phyloP scores from a whole-genome alignment of 1,140 invertebrate genomes.

The Drosophila azteca region DNA sequence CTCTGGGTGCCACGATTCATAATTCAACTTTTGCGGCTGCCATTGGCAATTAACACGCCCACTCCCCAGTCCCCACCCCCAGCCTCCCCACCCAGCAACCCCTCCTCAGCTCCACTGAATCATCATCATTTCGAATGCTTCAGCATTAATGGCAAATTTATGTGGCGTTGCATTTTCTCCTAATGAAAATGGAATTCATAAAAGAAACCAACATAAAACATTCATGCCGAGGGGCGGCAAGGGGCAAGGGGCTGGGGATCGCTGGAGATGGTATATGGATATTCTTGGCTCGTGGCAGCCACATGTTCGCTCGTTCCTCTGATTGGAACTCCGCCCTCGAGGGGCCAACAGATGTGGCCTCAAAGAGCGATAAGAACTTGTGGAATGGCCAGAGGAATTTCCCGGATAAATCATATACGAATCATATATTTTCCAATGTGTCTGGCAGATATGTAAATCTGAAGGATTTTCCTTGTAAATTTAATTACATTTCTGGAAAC shows the following conservation, averaged over 20 bases:
- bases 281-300: slow-evolving; percentile 45
- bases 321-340: slow-evolving; percentile 14
- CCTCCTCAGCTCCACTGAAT: slow-evolving; percentile 1
- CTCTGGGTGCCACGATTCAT: slow-evolving; percentile 12
- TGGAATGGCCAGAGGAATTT: slow-evolving; percentile 22
- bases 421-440: slow-evolving; percentile 40
- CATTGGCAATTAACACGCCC: slow-evolving; percentile 56
- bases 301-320: slow-evolving; percentile 21
- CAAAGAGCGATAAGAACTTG: background rate
- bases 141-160: slow-evolving; percentile 56
- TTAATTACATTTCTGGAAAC: no score
- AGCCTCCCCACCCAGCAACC: no score
- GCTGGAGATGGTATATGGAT: background rate
- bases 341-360: slow-evolving; percentile 19
- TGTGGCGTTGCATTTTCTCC: slow-evolving; percentile 57
- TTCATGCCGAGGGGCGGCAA: background rate
- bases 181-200: slow-evolving; percentile 64
- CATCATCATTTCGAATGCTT: slow-evolving; percentile 37
- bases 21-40: slow-evolving; percentile 51
- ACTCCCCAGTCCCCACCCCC: background rate
- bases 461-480: no score
- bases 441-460: background rate
- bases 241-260: background rate
- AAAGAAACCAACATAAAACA: slow-evolving; percentile 44
- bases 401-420: slow-evolving; percentile 34